phyloP scores from a whole-genome alignment of 1,140 invertebrate species.

The Wasmannia auropunctata region DNA sequence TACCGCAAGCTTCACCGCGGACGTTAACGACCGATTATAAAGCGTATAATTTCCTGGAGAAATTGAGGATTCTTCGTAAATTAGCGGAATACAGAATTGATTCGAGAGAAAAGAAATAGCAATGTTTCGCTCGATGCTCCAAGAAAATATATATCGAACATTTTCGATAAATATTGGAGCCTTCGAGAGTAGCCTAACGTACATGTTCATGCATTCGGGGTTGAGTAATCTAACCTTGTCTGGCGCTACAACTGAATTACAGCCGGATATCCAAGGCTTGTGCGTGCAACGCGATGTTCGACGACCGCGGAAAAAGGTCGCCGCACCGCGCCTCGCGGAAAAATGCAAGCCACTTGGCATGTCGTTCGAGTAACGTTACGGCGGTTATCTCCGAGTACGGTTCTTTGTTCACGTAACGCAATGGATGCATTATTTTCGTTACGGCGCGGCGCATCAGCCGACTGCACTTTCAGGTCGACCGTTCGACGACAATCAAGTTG shows the following conservation, averaged over 20 bases:
- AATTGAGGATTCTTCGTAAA: neutral
- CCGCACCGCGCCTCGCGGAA: conserved; percentile 34
- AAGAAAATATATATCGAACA: neutral
- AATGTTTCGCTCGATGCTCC: neutral
- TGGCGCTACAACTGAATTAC: neutral
- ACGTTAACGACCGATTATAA: neutral
- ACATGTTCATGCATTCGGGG: neutral
- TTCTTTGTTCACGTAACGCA: conserved; percentile 47
- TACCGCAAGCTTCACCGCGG: neutral
- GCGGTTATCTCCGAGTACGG: conserved; percentile 10
- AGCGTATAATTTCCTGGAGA: neutral
- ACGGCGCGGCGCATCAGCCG: conserved; percentile 6
- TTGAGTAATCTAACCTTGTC: neutral
- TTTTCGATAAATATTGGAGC: neutral
- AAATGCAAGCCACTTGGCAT: conserved; percentile 47
- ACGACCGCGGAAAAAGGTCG: conserved; percentile 44
- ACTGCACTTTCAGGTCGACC: conserved; percentile 49
- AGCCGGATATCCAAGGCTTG: conserved; percentile 18
- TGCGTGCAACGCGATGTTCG: conserved; percentile 16
- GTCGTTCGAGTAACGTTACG: conserved; percentile 43
- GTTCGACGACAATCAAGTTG: conserved; percentile 21
- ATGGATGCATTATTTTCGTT: conserved; percentile 21
- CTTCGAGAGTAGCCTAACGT: neutral
- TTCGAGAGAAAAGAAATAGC: neutral
- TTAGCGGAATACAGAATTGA: neutral